A percentile compares a stretch with the other conserved stretches of the same genome.
phyloP scores from a whole-genome alignment of 2,113 vertebrate species.

The Girardinichthys multiradiatus region DNA sequence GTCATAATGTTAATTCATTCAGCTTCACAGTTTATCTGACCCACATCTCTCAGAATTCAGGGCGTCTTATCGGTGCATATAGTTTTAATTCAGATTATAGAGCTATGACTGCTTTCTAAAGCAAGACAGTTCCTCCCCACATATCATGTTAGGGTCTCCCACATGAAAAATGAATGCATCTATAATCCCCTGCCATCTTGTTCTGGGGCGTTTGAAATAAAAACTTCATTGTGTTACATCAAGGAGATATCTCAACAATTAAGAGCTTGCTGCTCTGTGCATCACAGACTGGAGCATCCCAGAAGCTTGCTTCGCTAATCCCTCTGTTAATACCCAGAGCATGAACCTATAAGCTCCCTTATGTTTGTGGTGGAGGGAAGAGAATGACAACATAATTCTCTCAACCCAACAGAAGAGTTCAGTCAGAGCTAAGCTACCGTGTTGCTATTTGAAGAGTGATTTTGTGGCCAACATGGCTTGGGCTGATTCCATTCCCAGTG shows the following conservation, averaged over 20 bases:
- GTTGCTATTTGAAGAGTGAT: conserved; percentile 60
- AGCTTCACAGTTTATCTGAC: conserved; percentile 25
- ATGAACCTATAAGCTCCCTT: conserved; percentile 74
- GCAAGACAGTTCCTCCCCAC: background rate
- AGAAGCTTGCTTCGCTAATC: conserved; percentile 65
- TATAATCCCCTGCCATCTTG: conserved; percentile 21
- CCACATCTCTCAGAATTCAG: conserved; percentile 16
- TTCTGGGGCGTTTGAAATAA: conserved; percentile 32
- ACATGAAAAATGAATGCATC: background rate
- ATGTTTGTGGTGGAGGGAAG: conserved; percentile 44
- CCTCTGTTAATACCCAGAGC: conserved; percentile 68
- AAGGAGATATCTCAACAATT: conserved; percentile 57
- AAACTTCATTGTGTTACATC: conserved; percentile 50
- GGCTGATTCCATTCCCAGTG: conserved; percentile 51
- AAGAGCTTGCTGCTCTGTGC: conserved; percentile 43
- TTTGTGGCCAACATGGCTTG: conserved; percentile 45
- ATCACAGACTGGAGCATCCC: conserved; percentile 45
- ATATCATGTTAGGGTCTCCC: background rate
- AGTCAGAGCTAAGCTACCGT: conserved; percentile 61
- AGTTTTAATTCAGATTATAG: conserved; percentile 17
- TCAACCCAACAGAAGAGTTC: conserved; percentile 56
- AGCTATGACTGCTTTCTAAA: background rate
- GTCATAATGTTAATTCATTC: conserved; percentile 9
- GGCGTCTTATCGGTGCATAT: conserved; percentile 20
- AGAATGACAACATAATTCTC: conserved; percentile 70